These are phyloP conservation scores for Caenorhabditis panamensis DNA, from an alignment of 2,888 invertebrate genomes.

Conservation along the genomic window DNA sequence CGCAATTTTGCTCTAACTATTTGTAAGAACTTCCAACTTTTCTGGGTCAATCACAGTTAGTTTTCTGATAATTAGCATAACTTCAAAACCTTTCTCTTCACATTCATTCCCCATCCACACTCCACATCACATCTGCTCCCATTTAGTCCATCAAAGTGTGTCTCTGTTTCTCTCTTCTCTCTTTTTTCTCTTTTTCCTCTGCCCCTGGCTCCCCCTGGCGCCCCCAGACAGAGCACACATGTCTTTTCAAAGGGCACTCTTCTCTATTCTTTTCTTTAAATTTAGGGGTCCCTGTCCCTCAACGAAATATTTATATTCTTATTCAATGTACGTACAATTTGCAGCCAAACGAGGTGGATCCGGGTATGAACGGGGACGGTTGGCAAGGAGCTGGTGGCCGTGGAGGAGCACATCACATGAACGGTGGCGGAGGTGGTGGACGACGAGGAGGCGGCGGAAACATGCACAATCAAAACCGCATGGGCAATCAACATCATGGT, in stretches of 20 bases:
- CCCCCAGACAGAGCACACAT: background rate
- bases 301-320: no score
- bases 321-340: conserved; percentile 3
- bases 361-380: conserved; percentile 66
- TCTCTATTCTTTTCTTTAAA: background rate
- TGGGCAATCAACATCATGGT: conserved; percentile 48
- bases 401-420: conserved; percentile 58
- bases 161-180: conserved; percentile 1
- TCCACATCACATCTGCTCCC: conserved; percentile 25
- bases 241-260: background rate
- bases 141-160: conserved; percentile 18
- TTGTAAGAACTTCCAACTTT: no score
- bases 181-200: conserved; percentile 6
- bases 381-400: conserved; percentile 59
- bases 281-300: no score
- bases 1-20: no score
- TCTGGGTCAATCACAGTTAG: no score
- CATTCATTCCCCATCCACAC: background rate
- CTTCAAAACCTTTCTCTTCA: background rate
- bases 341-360: conserved; percentile 61
- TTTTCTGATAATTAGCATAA: conserved; percentile 8
- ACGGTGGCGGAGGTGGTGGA: conserved; percentile 44
- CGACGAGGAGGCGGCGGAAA: conserved; percentile 36
- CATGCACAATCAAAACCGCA: conserved; percentile 43
- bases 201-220: conserved; percentile 27